Evolutionary conservation across 1,140 invertebrate species (phyloP).

Genomic region (Oncopodura yosiiana): DNA sequence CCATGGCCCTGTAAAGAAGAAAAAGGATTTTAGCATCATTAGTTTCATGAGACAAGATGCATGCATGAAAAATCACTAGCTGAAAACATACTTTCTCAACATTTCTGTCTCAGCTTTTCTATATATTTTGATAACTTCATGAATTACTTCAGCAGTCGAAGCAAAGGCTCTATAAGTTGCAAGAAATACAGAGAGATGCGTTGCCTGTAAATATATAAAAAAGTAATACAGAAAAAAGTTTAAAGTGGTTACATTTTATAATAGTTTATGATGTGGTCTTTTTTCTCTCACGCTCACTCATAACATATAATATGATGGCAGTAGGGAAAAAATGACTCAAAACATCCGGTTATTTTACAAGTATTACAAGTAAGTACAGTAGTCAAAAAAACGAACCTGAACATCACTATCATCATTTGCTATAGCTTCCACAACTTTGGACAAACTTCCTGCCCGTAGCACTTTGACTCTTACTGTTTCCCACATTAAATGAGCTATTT

Average conservation of each 20-base stretch:
- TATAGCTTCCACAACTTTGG: constrained; percentile 81
- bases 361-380: no score
- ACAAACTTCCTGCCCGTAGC: constrained; percentile 90
- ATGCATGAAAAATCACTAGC: not conserved
- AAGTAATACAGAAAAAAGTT: no score
- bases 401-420: constrained; percentile 82
- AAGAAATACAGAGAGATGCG: constrained; percentile 94
- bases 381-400: no score
- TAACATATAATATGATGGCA: no score
- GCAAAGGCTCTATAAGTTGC: constrained; percentile 86
- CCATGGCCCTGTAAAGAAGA: constrained; percentile 57
- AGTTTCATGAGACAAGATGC: not conserved
- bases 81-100: constrained; percentile 24
- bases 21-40: not conserved
- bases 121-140: constrained; percentile 25
- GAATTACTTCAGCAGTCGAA: constrained; percentile 65
- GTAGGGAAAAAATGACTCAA: no score
- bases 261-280: no score
- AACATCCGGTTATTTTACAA: no score
- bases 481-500: constrained; percentile 95
- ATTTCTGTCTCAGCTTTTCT: constrained; percentile 28
- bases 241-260: no score
- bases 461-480: constrained; percentile 94
- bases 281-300: no score
- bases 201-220: constrained; percentile 67